Evolutionary conservation across 2,797 vertebrate genomes (phyloP), one percentile per base, ranked within the genome.

Genomic region (Semaprochilodus insignis): DNA sequence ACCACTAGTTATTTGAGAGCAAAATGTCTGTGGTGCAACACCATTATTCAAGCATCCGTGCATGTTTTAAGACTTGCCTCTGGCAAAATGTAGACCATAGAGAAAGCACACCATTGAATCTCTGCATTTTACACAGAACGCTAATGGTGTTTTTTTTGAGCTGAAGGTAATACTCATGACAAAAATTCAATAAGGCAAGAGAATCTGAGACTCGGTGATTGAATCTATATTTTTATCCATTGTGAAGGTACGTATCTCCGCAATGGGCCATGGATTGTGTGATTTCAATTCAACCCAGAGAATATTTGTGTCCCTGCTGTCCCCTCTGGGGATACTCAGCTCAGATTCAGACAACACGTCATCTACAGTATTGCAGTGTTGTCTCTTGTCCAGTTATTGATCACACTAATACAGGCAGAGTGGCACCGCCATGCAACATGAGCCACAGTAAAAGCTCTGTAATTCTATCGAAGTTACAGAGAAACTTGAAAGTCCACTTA

Each of bases 81-180:
- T 77, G 62, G 54, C 51, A 71, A 67, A 74, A 74, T 31, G 2
- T 70, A 44, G 60, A 74, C 71, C 51, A 65, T 60, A 3, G 55
- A n/a, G 63, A 81, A 80, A 74, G 57, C 60, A 51, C 60, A 66
- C 57, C 71, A 70, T 31, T 27, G 74, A 73, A 57, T 57, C 27
- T 74, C 44, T 16, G 55, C 25, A 78, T 78, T 83, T 87, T 21
- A 69, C 19, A 69, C 8, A 81, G 62, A 83, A 69, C 52, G 77
- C 82, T 86, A 62, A 71, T 23, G 65, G 27, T 63, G 55, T n/a
- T 63, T 48, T 81, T 78, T 63, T 31, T 44, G 73, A 66, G 36
- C 19, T 31, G 3, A 21, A 48, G 21, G 44, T 62, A 31, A 13
- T 77, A 51, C 51, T 70, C 65, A n/a, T 40, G n/a, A 27, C 44